Evolutionary conservation across 1,140 invertebrate genomes (phyloP).

Genomic region (Coptotermes formosanus): DNA sequence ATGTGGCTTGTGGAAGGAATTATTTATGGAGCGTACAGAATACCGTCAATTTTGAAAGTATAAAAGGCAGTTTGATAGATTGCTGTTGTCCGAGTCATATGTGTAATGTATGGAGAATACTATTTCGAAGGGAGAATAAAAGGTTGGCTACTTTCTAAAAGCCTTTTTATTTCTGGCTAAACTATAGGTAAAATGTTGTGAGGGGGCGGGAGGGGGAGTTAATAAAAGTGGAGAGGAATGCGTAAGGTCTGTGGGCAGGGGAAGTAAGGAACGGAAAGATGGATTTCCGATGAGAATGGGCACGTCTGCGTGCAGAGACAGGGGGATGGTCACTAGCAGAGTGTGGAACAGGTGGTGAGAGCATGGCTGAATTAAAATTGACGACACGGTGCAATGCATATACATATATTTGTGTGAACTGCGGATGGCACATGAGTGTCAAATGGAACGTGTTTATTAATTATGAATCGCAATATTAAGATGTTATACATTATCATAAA

Average conservation of each 20-base stretch:
- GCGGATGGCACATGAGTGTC: too few relatives aligned
- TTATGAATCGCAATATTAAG: too few relatives aligned
- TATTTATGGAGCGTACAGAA: not conserved
- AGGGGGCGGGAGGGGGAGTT: too few relatives aligned
- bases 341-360: not conserved
- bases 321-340: not conserved
- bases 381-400: too few relatives aligned
- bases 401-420: too few relatives aligned
- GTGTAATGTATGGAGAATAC: not conserved
- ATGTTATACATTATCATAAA: too few relatives aligned
- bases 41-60: conserved; percentile 8
- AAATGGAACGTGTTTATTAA: too few relatives aligned
- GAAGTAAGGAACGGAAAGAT: not conserved
- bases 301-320: not conserved
- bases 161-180: not conserved
- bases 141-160: not conserved
- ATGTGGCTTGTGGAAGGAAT: not conserved
- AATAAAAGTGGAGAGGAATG: not conserved
- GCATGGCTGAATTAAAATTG: too few relatives aligned
- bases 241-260: not conserved
- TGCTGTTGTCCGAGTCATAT: not conserved
- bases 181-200: not conserved
- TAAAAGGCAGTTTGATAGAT: conserved; percentile 3
- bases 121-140: not conserved
- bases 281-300: not conserved